phyloP scores from a whole-genome alignment of 2,797 vertebrate genomes.

The Scyliorhinus canicula region DNA sequence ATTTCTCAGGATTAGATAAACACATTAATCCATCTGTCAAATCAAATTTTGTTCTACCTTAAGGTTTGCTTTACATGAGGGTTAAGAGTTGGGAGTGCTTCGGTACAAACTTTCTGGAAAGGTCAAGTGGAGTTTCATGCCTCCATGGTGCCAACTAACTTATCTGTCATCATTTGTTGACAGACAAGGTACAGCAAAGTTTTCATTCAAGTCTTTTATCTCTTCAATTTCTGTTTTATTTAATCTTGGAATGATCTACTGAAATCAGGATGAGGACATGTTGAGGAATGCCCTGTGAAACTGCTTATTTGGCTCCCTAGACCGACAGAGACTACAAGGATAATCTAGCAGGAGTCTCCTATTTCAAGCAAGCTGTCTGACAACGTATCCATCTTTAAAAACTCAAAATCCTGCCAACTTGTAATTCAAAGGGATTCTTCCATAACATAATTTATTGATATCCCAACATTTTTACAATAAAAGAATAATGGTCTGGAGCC shows the following conservation, averaged over 20 bases:
- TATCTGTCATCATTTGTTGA: slow-evolving; percentile 53
- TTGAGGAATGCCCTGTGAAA: slow-evolving; percentile 46
- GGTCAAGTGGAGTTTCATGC: slow-evolving; percentile 49
- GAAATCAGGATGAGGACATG: slow-evolving; percentile 51
- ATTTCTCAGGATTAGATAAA: not conserved
- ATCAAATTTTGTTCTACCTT: not conserved
- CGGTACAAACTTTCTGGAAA: slow-evolving; percentile 47
- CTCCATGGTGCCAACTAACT: slow-evolving; percentile 43
- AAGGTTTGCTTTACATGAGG: not conserved
- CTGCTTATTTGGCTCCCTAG: not conserved
- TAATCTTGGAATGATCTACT: slow-evolving; percentile 45
- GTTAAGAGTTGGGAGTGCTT: slow-evolving; percentile 2
- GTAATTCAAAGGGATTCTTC: not conserved
- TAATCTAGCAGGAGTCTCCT: not conserved
- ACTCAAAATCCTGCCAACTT: not conserved
- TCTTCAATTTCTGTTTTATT: slow-evolving; percentile 47
- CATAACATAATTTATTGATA: not conserved
- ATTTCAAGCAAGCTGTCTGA: not conserved
- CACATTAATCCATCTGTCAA: not conserved
- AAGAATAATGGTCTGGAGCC: no score
- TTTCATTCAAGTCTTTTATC: slow-evolving; percentile 55
- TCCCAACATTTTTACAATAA: no score
- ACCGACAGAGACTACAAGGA: not conserved
- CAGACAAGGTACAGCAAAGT: slow-evolving; percentile 47
- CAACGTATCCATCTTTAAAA: not conserved